Conservation (phyloP, 1,140 invertebrate genomes). For the Drosophila ficusphila region DNA sequence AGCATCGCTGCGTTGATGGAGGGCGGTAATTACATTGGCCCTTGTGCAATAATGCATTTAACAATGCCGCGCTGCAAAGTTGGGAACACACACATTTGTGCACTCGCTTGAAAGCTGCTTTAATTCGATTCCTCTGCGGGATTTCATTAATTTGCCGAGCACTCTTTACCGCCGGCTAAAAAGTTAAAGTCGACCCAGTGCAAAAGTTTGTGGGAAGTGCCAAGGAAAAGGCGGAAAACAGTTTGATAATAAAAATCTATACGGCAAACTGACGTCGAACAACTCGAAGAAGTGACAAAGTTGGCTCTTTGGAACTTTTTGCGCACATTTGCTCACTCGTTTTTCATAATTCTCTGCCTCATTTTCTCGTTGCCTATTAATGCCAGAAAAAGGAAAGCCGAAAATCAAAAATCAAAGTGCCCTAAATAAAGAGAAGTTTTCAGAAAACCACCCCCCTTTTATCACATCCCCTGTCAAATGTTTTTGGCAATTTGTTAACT, state of each 20-base stretch:
- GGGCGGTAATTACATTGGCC: constrained; percentile 43
- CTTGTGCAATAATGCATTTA: constrained; percentile 42
- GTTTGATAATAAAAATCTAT: constrained; percentile 54
- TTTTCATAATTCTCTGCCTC: constrained; percentile 60
- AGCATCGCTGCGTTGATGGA: constrained; percentile 12
- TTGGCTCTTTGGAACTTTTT: constrained; percentile 50
- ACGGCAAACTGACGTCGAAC: constrained; percentile 48
- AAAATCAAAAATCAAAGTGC: constrained; percentile 55
- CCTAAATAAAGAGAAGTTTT: constrained; percentile 69
- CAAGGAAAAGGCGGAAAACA: constrained; percentile 6
- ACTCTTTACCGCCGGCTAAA: not conserved
- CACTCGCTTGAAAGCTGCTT: constrained; percentile 13
- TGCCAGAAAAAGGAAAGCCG: constrained; percentile 36
- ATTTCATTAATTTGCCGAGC: constrained; percentile 15
- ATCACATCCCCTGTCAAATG: constrained; percentile 21
- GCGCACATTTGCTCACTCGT: constrained; percentile 55
- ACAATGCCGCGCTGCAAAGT: constrained; percentile 3
- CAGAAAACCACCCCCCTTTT: not conserved
- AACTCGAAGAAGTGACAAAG: constrained; percentile 59
- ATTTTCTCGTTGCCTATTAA: constrained; percentile 49
- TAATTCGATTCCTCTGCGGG: constrained; percentile 29
- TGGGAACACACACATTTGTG: not conserved
- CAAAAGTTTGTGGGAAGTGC: constrained; percentile 21
- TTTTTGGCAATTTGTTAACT: constrained; percentile 71
- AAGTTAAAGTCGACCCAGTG: constrained; percentile 30